phyloP scores from a whole-genome alignment of 2,113 vertebrate genomes.

The Pomatostomus ruficeps region DNA sequence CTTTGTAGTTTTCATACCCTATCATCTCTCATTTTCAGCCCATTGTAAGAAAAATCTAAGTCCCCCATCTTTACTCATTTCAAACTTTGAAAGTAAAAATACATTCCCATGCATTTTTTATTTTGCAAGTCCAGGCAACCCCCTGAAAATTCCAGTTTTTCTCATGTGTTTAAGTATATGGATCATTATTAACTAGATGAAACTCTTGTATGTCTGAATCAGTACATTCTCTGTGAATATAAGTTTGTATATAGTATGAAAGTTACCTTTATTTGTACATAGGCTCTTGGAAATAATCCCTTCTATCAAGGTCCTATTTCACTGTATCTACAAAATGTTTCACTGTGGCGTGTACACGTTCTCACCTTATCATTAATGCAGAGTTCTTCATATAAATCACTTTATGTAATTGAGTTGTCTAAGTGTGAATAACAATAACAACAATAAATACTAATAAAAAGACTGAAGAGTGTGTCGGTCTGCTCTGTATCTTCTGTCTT shows the following conservation, averaged over 20 bases:
- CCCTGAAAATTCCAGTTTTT: background rate
- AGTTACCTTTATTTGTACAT: constrained; percentile 72
- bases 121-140: background rate
- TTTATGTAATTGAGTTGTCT: constrained; percentile 78
- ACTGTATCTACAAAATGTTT: constrained; percentile 73
- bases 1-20: background rate
- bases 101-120: background rate
- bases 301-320: constrained; percentile 73
- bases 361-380: constrained; percentile 73
- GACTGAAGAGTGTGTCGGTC: background rate
- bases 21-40: background rate
- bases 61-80: background rate
- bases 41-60: background rate
- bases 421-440: constrained; percentile 70
- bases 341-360: constrained; percentile 76
- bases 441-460: constrained; percentile 76
- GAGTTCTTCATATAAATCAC: constrained; percentile 78
- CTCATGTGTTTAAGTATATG: constrained; percentile 26
- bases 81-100: background rate
- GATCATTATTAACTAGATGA: constrained; percentile 36
- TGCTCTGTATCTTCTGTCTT: background rate
- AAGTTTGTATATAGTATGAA: constrained; percentile 66
- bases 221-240: constrained; percentile 55
- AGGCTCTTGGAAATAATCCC: constrained; percentile 62
- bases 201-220: background rate